A percentile compares a stretch with the other conserved stretches of the same genome.
phyloP scores from a whole-genome alignment of 2,797 vertebrate genomes.

The Sebastes cheni region DNA sequence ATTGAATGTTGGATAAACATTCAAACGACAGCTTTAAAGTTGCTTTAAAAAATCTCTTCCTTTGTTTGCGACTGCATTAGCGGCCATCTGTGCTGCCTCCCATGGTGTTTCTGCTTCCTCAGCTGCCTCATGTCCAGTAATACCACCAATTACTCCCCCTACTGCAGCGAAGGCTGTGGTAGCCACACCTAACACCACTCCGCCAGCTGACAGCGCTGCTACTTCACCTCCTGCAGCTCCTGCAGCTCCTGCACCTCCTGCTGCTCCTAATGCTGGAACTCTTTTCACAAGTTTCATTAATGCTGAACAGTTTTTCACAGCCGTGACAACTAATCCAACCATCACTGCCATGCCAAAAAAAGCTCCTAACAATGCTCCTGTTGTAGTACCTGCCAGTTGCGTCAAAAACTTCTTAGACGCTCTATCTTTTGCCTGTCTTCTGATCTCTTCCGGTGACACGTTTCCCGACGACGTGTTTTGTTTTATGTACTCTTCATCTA shows the following conservation, averaged over 20 bases:
- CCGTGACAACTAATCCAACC: not conserved
- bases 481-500: not conserved
- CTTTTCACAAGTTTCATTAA: accelerated
- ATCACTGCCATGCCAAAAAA: not conserved
- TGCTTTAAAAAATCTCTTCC: accelerated
- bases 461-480: accelerated
- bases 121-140: not conserved
- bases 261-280: accelerated
- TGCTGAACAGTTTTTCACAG: accelerated
- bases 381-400: not conserved
- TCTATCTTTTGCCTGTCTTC: not conserved
- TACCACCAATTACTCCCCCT: not conserved
- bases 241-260: not conserved
- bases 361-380: slow-evolving; percentile 31
- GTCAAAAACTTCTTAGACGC: not conserved
- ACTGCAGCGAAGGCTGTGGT: accelerated
- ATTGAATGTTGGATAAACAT: not conserved
- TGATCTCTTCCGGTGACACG: not conserved
- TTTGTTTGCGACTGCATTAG: not conserved
- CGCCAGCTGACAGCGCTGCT: accelerated
- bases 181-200: accelerated
- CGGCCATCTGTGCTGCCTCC: not conserved
- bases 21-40: not conserved
- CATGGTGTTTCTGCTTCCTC: not conserved
- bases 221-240: not conserved